Evolutionary conservation across 1,140 invertebrate species (phyloP), one percentile per base, ranked within the genome.

Genomic region (Drosophila asahinai): DNA sequence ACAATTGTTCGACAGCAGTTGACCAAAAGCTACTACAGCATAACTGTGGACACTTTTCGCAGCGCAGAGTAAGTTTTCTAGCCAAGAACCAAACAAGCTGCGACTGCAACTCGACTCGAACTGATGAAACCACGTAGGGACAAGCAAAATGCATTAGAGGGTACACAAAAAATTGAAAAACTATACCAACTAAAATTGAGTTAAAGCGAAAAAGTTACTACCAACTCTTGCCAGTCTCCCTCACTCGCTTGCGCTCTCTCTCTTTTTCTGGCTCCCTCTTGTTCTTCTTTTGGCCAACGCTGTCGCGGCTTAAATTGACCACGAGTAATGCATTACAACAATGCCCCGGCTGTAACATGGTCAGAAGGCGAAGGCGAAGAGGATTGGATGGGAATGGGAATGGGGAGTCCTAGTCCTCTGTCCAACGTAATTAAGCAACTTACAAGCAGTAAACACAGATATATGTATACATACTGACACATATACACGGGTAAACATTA

Each of bases 311-410:
- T 77, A 61, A 49, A 76, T 60, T 79, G 83, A 87, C 83, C 83
- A 77, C 83, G 80, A 72, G 83, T 87, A 86, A 86, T 86, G 83
- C 81, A 84, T 84, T 84, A 83, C 81, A 84, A 84, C 62, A 83
- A 64, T 63, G 81, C 70, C 62, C 63, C 19, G 54, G 54, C 19
- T n/a, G 40, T 40, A 57, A 57, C 19, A 40, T 55, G 59, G 45
- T 54, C 45, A 61, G 36, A 65, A 72, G 51, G 62, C 54, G 58
- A 54, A 52, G 9, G 19, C 22, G 59, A 54, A 83, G 62, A 81
- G 55, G 22, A 15, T 58, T 36, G 25, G 27, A 5, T 52, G 7
- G 40, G 36, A 12, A 5, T 52, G 7, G 40, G 36, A 12, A 2
- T 25, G 8, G 9, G 33, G 5, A 30, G 33, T n/a, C 7, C 54